Base-by-base conservation (phyloP, 64 coral and sea anemone species). In the Montipora capricornis region DNA sequence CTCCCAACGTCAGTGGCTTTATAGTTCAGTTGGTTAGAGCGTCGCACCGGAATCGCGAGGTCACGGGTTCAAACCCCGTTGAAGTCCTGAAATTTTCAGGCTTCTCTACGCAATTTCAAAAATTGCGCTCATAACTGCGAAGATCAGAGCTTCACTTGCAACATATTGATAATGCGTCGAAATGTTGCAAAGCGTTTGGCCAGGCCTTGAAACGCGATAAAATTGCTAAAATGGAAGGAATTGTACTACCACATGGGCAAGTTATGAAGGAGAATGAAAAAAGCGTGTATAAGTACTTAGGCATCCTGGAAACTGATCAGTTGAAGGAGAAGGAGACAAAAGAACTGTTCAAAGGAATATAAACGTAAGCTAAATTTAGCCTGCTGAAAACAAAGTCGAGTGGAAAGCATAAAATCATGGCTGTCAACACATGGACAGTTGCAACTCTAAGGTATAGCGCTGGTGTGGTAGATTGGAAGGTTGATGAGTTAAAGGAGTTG, bases 321-420 rank as follows among this genome's bases (percentile, higher is more conserved):
- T 75, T 75, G 29, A 75, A 75, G 73, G 73, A 75, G 26, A 45
- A 29, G 20, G 22, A 75, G 20, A 75, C 20, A n/a, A 75, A 75
- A 75, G 73, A 75, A 17, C 5, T 75, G 73, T 75, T 44, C 73
- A 44, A 75, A 75, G 73, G 73, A 75, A 44, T 75, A 57, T 57
- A 57, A 57, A 75, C 73, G 73, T 20, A 75, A 20, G 6, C 22
- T 75, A 9, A 75, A 75, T 7, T 75, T 75, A 24, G 73, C 29
- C 29, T 75, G 73, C 20, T 75, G 29, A 75, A 57, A 11, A 37
- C 29, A 17, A 75, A 75, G 73, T 37, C 4, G 73, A 24, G 73
- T 75, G 73, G 73, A 75, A 75, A 24, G 26, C 20, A 75, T 75
- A 75, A 29, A 24, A 75, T 75, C 26, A 75, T 75, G 73, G 73